A percentile compares a stretch with the other conserved stretches of the same genome.
phyloP scores from a whole-genome alignment of 2,797 vertebrate species.

The Muraenolepis orangiensis region DNA sequence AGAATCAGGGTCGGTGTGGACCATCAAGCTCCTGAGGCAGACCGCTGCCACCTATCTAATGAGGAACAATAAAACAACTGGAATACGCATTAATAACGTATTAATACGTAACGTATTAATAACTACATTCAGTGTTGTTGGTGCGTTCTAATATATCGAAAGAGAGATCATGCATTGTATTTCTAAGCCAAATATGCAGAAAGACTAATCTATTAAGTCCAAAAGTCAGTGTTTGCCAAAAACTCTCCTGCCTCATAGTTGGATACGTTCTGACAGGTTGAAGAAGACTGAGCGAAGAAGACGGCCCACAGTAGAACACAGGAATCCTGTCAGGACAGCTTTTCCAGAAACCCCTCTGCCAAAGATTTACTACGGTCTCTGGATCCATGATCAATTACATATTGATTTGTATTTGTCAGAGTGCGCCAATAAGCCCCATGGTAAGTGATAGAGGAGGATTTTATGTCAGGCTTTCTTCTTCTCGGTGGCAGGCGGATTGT shows the following conservation, averaged over 20 bases:
- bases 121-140: background rate
- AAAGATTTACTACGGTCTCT: slow-evolving; percentile 41
- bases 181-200: background rate
- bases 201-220: background rate
- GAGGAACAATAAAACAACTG: slow-evolving; percentile 1
- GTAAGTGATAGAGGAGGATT: slow-evolving; percentile 4
- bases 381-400: slow-evolving; percentile 46
- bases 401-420: slow-evolving; percentile 51
- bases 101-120: too few relatives aligned
- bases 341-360: slow-evolving; percentile 29
- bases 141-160: background rate
- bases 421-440: slow-evolving; percentile 48
- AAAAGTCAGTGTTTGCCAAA: background rate
- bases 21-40: slow-evolving; percentile 33
- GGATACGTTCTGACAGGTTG: background rate
- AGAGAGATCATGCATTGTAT: background rate
- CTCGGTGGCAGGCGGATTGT: background rate
- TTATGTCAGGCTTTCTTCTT: background rate
- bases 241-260: background rate
- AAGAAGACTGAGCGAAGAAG: slow-evolving; percentile 50
- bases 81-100: background rate
- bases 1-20: slow-evolving; percentile 53
- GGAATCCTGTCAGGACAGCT: slow-evolving; percentile 29
- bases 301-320: slow-evolving; percentile 26
- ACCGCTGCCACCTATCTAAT: slow-evolving; percentile 22